Evolutionary conservation across 2,113 vertebrate species (phyloP).

Genomic region (Ailuropoda melanoleuca): DNA sequence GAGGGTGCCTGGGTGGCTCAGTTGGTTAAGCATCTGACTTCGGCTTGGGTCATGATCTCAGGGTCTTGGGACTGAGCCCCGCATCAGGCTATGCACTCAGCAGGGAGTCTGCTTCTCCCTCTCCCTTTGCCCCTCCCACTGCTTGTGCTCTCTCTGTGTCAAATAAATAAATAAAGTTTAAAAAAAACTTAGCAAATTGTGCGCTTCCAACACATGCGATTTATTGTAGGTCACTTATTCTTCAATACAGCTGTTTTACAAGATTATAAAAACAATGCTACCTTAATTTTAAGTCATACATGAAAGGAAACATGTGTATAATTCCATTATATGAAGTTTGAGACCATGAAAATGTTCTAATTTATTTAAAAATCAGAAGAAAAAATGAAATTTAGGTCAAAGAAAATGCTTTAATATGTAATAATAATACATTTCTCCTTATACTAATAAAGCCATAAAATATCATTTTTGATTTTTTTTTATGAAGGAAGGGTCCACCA

Average conservation of each 20-base stretch:
- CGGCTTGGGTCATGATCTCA: neutral
- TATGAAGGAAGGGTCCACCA: neutral
- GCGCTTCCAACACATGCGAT: neutral
- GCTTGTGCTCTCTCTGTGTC: neutral
- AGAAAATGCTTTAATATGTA: constrained; percentile 33
- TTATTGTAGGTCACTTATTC: neutral
- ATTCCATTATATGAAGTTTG: constrained; percentile 8
- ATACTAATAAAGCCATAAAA: neutral
- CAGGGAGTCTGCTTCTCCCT: neutral
- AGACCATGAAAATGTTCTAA: neutral
- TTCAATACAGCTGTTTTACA: constrained; percentile 22
- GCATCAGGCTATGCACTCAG: neutral
- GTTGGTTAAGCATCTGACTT: neutral
- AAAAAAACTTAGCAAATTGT: neutral
- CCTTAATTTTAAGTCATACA: neutral
- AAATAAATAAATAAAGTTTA: neutral
- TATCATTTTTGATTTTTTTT: constrained; percentile 23
- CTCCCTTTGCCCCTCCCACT: neutral
- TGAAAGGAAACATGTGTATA: neutral
- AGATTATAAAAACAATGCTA: neutral
- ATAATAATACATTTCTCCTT: constrained; percentile 36
- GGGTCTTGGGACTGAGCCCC: neutral
- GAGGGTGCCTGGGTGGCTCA: neutral
- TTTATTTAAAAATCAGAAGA: constrained; percentile 31
- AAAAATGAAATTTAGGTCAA: constrained; percentile 23